Conservation (phyloP, 2,888 invertebrate species). For the Antheraea assamensis region DNA sequence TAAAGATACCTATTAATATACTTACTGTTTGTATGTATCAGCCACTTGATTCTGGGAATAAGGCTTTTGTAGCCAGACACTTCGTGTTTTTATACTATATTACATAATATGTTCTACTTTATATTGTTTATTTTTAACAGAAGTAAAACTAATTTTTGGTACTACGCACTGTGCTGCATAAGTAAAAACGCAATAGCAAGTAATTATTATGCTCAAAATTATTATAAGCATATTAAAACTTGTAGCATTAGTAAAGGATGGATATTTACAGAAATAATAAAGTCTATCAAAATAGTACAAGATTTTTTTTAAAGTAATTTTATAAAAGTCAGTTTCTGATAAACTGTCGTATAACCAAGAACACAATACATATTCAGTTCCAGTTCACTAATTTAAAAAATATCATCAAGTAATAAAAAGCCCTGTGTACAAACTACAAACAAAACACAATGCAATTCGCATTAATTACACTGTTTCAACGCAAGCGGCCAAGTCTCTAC, state of each 20-base stretch:
- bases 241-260: too few relatives aligned
- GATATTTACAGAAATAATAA: too few relatives aligned
- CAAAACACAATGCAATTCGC: not conserved
- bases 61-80: not conserved
- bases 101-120: not conserved
- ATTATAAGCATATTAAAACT: too few relatives aligned
- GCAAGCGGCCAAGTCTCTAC: not conserved
- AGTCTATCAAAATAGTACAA: too few relatives aligned
- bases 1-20: conserved; percentile 50
- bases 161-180: not conserved
- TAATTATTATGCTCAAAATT: too few relatives aligned
- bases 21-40: not conserved
- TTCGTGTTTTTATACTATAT: not conserved
- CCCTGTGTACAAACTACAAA: not conserved
- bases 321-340: not conserved
- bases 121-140: not conserved
- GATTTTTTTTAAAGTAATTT: not conserved
- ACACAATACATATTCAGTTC: not conserved
- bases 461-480: conserved; percentile 4
- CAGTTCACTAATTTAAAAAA: not conserved
- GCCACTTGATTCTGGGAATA: not conserved
- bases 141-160: not conserved
- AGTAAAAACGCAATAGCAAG: too few relatives aligned
- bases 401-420: not conserved
- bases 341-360: not conserved